Conservation (phyloP, 2,797 vertebrate species). For the Acrossocheilus wenchowensis region DNA sequence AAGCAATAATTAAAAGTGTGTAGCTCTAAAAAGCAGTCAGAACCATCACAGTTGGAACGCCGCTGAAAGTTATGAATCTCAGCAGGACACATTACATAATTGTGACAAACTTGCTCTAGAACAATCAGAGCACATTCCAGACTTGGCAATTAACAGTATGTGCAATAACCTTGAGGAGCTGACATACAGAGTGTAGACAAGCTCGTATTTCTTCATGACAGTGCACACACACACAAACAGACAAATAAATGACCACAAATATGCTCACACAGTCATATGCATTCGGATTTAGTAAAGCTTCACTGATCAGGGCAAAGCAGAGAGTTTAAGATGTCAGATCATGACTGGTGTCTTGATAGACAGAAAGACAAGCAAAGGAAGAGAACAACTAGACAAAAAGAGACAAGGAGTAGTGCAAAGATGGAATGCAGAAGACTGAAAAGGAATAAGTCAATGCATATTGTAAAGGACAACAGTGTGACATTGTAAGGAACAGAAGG, state of each 20-base stretch:
- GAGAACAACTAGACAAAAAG: background rate
- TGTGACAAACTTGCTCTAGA: background rate
- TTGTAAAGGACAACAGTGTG: background rate
- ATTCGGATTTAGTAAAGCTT: conserved; percentile 14
- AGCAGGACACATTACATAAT: conserved; percentile 49
- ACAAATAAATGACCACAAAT: conserved; percentile 14
- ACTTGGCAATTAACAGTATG: conserved; percentile 10
- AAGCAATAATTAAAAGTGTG: conserved; percentile 17
- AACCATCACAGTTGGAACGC: background rate
- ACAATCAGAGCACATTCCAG: conserved; percentile 35
- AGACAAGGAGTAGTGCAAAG: background rate
- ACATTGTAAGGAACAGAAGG: conserved; percentile 9
- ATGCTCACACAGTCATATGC: background rate
- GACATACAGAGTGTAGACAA: conserved; percentile 17
- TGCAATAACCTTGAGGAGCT: background rate
- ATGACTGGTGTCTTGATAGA: background rate
- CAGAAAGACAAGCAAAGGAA: background rate
- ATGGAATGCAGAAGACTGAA: background rate
- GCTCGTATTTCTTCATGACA: conserved; percentile 25
- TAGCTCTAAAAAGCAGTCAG: background rate
- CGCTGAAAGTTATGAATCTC: conserved; percentile 19
- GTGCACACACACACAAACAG: conserved; percentile 16
- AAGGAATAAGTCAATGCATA: background rate
- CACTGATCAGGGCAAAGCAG: conserved; percentile 8
- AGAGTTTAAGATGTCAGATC: background rate